Evolutionary conservation across 2,888 invertebrate genomes (phyloP), one percentile per base, ranked within the genome.

Genomic region (Kuschelorhynchus macadamiae): DNA sequence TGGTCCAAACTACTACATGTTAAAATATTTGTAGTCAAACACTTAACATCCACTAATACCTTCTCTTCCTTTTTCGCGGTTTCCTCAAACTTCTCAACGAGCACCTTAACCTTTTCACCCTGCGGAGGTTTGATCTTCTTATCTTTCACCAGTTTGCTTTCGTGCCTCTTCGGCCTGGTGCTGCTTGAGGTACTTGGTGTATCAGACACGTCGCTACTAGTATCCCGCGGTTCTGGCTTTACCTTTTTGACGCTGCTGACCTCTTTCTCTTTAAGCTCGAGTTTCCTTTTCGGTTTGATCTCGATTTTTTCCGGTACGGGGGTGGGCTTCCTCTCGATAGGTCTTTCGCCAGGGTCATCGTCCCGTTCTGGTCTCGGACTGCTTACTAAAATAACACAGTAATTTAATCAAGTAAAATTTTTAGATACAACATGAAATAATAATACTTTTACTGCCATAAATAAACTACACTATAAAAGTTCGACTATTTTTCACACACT

Each of bases 311-410:
- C 59, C 2, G 30, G 21, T 7, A 50, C 14, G 8, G 53, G 55
- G 0, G 66, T 57, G 46, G 57, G 55, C 60, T 74, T 74, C 16
- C 74, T 69, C 8, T 72, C 70, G 1, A 64, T 62, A 2, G 47
- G 21, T 46, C 67, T 71, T 2, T 71, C 71, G 2, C 55, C 32
- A 2, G 50, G 41, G 21, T 79, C 79, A 17, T 82, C 81, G 9
- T 81, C 81, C 46, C 79, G 79, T 5, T 82, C 81, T 2, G 83
- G 82, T 57, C 78, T 79, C 0, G 84, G 83, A 66, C 82, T 83
- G 55, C 81, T 81, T 18, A 72, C 71, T 74, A 32, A 39, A 56
- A 56, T 17, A 36, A 30, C 14, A 44, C 36, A 12, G 5, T 7
- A 32, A 21, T 17, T 33, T 30, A 52, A 32, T 49, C 3, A 42